These are phyloP conservation scores for Oophaga sylvatica DNA, from an alignment of 2,797 vertebrate species.

Conservation along the genomic window DNA sequence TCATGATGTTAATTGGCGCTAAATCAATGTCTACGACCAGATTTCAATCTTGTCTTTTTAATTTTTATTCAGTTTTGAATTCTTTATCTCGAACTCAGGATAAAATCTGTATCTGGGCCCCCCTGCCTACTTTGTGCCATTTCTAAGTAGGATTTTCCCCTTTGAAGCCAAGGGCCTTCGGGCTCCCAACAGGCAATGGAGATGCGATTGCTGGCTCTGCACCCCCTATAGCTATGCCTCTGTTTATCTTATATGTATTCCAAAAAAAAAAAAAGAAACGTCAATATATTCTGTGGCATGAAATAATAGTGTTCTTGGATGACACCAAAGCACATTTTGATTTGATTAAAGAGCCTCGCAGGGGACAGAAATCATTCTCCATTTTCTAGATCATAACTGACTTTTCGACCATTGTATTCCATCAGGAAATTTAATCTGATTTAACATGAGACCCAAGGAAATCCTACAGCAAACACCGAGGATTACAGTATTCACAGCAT, in stretches of 20 bases:
- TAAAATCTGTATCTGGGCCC: too few species aligned
- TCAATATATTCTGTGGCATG: background rate
- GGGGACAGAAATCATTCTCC: conserved; percentile 2
- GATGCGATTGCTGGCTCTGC: background rate
- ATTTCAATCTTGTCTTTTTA: too few species aligned
- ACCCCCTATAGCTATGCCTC: background rate
- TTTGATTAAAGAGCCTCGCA: background rate
- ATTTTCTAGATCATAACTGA: background rate
- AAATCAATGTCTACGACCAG: too few species aligned
- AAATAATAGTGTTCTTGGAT: background rate
- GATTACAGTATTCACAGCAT: background rate
- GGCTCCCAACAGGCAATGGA: background rate
- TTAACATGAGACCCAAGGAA: conserved; percentile 21
- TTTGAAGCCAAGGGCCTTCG: background rate
- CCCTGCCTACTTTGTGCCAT: too few species aligned
- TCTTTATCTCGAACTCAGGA: too few species aligned
- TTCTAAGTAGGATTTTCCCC: too few species aligned
- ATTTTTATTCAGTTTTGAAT: too few species aligned
- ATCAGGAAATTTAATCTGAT: conserved; percentile 11
- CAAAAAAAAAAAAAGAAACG: background rate
- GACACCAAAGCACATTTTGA: background rate
- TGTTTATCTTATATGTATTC: background rate
- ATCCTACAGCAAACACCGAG: conserved; percentile 13
- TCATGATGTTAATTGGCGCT: too few species aligned
- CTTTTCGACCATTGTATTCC: conserved; percentile 3